Base-by-base conservation (phyloP, 2,797 vertebrate genomes). In the Leontopithecus rosalia region DNA sequence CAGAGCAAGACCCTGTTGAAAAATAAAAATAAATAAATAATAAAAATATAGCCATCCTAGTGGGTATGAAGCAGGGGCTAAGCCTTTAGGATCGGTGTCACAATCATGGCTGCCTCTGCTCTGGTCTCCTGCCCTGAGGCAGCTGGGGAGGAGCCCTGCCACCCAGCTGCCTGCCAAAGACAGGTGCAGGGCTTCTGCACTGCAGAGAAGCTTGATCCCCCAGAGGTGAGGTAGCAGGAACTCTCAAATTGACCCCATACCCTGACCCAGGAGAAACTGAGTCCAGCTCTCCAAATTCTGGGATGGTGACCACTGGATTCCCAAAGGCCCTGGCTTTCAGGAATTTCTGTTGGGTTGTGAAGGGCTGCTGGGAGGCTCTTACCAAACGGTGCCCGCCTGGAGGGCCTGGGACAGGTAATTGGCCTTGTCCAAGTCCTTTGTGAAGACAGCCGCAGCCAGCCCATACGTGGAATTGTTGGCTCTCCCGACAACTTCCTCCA, bases 331-430 rank as follows among this genome's bases (percentile, higher is more conserved):
- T 58, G n/a, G 52, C 72, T 91, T 55, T 77, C 48, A 55, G 48
- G 41, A 50, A 64, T 52, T 73, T 73, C 52, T 52, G 17, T 41
- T 64, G 30, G 48, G n/a, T 24, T 39, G 36, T 39, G 30, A 85
- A 43, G 50, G 36, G 64, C 17, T 26, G 22, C 22, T 2, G 0
- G 7, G 28, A 77, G 61, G 64, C 97, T 94, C 98, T 97, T 98
- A 99, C 99, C 99, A 99, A 79, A 99, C 99, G 0, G 99, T 99
- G 52, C 99, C 99, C 0, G 99, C 99, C 36, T 99, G 98, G 50
- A 99, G 99, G 2, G 98, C 97, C 5, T 98, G 99, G 2, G 99
- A 99, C 93, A 99, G 95, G 0, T 99, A 99, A 98, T 99, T 98
- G 48, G 99, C 99, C 93, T 99, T 99, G 96, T 99, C 99, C 2